Evolutionary conservation across 1,140 invertebrate genomes (phyloP), one percentile per base, ranked within the genome.

Genomic region (Camponotus pennsylvanicus): DNA sequence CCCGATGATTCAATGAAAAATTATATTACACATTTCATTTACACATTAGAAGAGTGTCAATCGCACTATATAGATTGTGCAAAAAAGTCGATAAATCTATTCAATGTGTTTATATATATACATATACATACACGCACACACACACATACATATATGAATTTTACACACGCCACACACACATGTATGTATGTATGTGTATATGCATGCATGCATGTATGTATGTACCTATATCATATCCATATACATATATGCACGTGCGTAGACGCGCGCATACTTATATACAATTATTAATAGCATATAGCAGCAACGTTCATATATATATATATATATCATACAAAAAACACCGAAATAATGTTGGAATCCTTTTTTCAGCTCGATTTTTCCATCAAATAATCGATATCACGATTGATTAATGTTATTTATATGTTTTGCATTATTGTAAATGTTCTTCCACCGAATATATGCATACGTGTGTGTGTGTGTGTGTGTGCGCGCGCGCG

Each of bases 201-300:
- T 3, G 13, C 4, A 49, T 1, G 13, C 11, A 49, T 7, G 3
- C 13, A 15, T 0, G 6, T 40, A 40, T 6, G 6, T 40, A 40
- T 40, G 1, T 40, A 49, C 13, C 15, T 5, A 9, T 27, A 27
- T 27, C 13, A 49, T 7, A 3, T 13, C 15, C 45, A 3, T 13
- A 49, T 3, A 15, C 49, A 52, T 9, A 64, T 37, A 34, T 40
- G 18, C 57, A 52, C 42, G 21, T 57, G 34, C 52, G 9, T 27
- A 32, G 67, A 49, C 27, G 6, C 70, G 57, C 87, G 57, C 66
- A 83, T 61, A 88, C 59, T 69, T 89, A 90, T 90, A 45, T 90
- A 90, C 89, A 90, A 9, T 42, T 27, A 87, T 7, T 90, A 89
- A 77, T 66, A 82, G 42, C 42, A 76, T 75, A 27, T 63, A 76